A percentile compares a stretch with the other conserved stretches of the same genome.
Conservation (phyloP, 2,113 vertebrate genomes). For the Mola mola region DNA sequence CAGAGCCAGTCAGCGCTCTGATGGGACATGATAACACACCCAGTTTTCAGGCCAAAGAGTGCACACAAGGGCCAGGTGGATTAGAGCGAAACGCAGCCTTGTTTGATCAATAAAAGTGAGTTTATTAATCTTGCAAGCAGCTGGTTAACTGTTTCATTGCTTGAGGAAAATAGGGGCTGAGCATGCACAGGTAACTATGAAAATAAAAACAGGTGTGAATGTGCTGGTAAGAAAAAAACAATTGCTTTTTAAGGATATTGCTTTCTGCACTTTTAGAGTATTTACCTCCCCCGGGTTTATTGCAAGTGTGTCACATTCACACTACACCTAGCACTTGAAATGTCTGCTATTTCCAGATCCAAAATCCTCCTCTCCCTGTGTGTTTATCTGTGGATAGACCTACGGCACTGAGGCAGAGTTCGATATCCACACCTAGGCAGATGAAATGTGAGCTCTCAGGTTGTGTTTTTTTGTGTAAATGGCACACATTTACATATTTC, state of each 20-base stretch:
- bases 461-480: constrained; percentile 27
- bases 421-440: constrained; percentile 24
- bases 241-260: constrained; percentile 9
- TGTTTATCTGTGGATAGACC: constrained; percentile 25
- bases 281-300: constrained; percentile 42
- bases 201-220: constrained; percentile 1
- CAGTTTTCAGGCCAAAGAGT: constrained; percentile 54
- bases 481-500: constrained; percentile 57
- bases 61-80: constrained; percentile 49
- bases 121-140: constrained; percentile 45
- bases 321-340: constrained; percentile 24
- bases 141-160: constrained; percentile 46
- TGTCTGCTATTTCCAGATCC: constrained; percentile 17
- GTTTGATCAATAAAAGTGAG: constrained; percentile 48
- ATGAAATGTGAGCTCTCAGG: constrained; percentile 25
- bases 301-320: constrained; percentile 16
- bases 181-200: not conserved
- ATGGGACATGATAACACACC: constrained; percentile 59
- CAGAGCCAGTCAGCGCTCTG: constrained; percentile 43
- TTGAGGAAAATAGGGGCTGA: constrained; percentile 27
- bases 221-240: constrained; percentile 14
- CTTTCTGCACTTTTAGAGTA: not conserved
- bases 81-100: constrained; percentile 50
- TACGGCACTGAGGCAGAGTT: constrained; percentile 2
- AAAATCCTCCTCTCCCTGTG: constrained; percentile 6